Evolutionary conservation across 2,888 invertebrate species (phyloP), one percentile per base, ranked within the genome.

Genomic region (Watsonalla binaria): DNA sequence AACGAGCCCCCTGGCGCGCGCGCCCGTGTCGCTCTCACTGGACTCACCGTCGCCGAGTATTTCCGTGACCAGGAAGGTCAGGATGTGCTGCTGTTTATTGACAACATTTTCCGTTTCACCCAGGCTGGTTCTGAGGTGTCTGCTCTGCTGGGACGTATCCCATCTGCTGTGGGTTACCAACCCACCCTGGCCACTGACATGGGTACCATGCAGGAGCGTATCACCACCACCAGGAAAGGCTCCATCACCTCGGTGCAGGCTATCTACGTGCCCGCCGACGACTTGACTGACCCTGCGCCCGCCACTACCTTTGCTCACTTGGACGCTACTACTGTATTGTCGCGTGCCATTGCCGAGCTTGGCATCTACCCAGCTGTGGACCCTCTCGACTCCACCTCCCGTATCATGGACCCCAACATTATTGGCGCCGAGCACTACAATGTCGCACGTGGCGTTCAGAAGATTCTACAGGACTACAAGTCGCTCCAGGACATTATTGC

Each of bases 121-220:
- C 97, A 97, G 86, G 97, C 97, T 68, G 97, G 97, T 88, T 96
- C 97, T 5, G 97, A 97, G 87, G 93, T 93, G 78, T 98, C 98
- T 68, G 98, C 98, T 63, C 90, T 98, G 90, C 87, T 98, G 82
- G 98, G 98, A 84, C 97, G 98, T 93, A 98, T 98, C 79, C 98
- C 98, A 66, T 96, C 96, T 56, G 98, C 98, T 80, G 98, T 98
- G 76, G 98, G 98, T 82, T 98, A 98, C 87, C 98, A 98, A 82
- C 98, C 98, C 52, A 98, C 98, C 13, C 86, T 98, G 82, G 97
- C 97, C 74, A 98, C 98, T 80, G 98, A 98, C 92, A 98, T 98
- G 98, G 98, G 98, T 94, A 94, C 95, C 78, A 97, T 98, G 98
- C 98, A 98, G 93, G 98, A 98, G 88, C 93, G 97, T 81, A 98